Evolutionary conservation across 2,888 invertebrate species (phyloP), one percentile per base, ranked within the genome.

Genomic region (Andrena fulva): DNA sequence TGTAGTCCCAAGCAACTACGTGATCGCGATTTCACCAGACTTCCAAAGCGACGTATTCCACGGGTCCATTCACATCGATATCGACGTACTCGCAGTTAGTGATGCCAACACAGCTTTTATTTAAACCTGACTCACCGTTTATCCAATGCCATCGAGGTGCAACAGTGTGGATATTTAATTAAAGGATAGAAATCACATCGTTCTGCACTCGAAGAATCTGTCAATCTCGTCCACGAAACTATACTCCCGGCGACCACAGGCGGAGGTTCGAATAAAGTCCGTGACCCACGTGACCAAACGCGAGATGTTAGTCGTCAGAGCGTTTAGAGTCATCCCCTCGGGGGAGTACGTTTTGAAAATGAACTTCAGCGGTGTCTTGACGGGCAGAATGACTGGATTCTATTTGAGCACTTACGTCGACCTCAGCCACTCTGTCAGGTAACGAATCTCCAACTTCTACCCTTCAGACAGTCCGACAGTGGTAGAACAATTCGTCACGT

Each of bases 381-480:
- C 94, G 1, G 92, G 93, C 60, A 94, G 94, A 62, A 95, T 95
- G 64, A 94, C 95, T 20, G 95, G 96, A 27, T 95, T 95, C 83
- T 96, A 95, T 89, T 93, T 95, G 83, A 95, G 95, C 80, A 92
- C 93, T 1, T 95, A 96, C 85, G 85, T 60, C 0, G 87, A 84
- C 1, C 27, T 42, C 0, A 42, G 63, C 16, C 29, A 59, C 1
- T 67, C 68, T 2, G 7, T 54, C 27, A 74, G 84, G 84, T 84
- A 54, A 35, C 1, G 3, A 2, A 52, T 42, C 48, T 2, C 67
- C 10, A 2, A 7, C 12, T 16, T 16, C 52, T 52, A 52, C 20
- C 7, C 8, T 20, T 54, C 54, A 1, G 8, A 54, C 54, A 20
- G 4, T 1, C 42, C 16, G 16, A 35, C 35, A 35, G 50, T 2